Evolutionary conservation across 2,888 invertebrate genomes (phyloP), one percentile per base, ranked within the genome.

Genomic region (Drosophila tanythrix): DNA sequence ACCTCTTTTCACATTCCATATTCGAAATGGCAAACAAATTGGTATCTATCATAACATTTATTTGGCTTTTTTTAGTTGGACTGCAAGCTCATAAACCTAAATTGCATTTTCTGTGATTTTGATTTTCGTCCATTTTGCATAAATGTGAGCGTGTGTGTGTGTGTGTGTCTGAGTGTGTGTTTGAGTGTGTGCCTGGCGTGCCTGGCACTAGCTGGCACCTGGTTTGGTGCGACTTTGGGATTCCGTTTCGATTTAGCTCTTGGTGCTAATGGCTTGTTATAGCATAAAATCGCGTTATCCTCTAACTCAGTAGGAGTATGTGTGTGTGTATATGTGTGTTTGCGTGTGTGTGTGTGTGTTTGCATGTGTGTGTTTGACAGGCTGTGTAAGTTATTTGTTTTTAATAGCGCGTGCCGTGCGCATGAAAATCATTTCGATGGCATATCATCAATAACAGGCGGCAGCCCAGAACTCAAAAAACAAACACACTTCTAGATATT

Each of bases 201-300:
- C 84, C 87, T 68, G 74, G 87, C 84, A 87, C 89, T 61, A 64
- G 76, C 60, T 76, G 84, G 87, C 66, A 87, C 88, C 66, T 60
- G 57, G 52, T 43, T 52, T 53, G 36, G 29, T 53, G 63, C 61
- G 40, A 53, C 55, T 69, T 68, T 72, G 48, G 79, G 57, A 64
- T 68, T 70, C 63, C 48, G 55, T 70, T 78, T 53, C 46, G 53
- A 51, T 48, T 80, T 51, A 6, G 50, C 71, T 27, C 70, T 61
- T 56, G 50, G 66, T 48, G 65, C 80, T 82, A 82, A 80, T 82
- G 58, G 69, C 79, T 67, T 76, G 70, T 65, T 65, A 70, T 65
- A 68, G 88, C 89, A 83, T 87, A 89, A 70, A 78, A 73, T 65
- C 66, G 68, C 69, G 74, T 83, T 88, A 76, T 77, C 38, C 62